A percentile compares a stretch with the other conserved stretches of the same genome.
These are phyloP conservation scores for Empidonax traillii DNA, from an alignment of 2,113 vertebrate species.

Conservation along the genomic window DNA sequence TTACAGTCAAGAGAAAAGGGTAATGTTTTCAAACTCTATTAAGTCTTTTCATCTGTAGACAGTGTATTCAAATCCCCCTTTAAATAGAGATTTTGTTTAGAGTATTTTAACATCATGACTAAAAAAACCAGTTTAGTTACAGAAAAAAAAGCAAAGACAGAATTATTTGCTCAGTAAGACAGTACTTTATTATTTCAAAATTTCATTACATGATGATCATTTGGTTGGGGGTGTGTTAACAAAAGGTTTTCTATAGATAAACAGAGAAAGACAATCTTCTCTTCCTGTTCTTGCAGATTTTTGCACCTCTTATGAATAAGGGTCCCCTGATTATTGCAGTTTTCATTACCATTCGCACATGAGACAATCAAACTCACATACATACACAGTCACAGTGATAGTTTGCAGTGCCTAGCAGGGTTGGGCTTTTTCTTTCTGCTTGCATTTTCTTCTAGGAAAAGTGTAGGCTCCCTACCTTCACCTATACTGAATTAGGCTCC, in stretches of 20 bases:
- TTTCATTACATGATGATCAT: conserved; percentile 28
- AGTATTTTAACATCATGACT: not conserved
- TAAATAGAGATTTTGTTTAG: conserved; percentile 11
- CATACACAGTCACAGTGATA: not conserved
- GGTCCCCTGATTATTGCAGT: not conserved
- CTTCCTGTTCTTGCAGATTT: not conserved
- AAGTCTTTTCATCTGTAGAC: conserved; percentile 37
- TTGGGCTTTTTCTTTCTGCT: not conserved
- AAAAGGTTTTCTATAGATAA: not conserved
- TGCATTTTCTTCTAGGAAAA: conserved; percentile 7
- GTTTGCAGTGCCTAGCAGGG: not conserved
- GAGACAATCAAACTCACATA: conserved; percentile 35
- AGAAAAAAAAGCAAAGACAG: not conserved
- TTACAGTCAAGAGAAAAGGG: conserved; percentile 63
- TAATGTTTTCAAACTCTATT: conserved; percentile 17
- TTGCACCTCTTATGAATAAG: not conserved
- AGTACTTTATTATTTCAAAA: conserved; percentile 23
- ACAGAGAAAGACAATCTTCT: not conserved
- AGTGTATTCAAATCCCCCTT: conserved; percentile 29
- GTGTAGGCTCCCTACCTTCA: not conserved
- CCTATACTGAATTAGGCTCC: not conserved
- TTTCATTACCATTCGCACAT: conserved; percentile 49
- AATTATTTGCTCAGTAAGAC: not conserved
- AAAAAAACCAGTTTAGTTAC: not conserved
- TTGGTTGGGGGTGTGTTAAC: not conserved